Conservation (phyloP, 1,140 invertebrate genomes). For the Macrosteles quadrilineatus region DNA sequence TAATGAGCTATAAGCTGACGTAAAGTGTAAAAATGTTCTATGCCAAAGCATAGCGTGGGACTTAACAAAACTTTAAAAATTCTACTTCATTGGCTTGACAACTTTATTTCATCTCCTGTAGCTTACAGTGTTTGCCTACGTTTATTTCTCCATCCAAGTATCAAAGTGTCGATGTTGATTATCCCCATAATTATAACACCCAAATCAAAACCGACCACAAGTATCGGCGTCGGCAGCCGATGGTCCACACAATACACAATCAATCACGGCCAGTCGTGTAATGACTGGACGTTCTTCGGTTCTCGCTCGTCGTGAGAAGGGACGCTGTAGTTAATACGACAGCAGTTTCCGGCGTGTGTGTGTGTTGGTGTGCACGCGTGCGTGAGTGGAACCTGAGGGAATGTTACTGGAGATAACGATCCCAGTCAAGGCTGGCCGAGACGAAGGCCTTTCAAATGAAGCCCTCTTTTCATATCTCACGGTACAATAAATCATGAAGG, state of each 20-base stretch:
- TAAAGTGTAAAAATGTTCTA: too few species aligned
- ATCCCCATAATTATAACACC: too few species aligned
- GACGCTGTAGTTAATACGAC: conserved; percentile 4
- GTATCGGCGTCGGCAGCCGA: too few species aligned
- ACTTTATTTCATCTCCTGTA: too few species aligned
- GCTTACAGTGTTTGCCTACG: too few species aligned
- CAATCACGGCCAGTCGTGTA: not conserved
- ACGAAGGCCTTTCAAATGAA: conserved; percentile 14
- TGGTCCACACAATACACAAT: not conserved
- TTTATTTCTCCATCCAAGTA: too few species aligned
- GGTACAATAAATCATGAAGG: conserved; percentile 5
- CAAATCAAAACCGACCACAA: too few species aligned
- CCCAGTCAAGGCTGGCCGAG: not conserved
- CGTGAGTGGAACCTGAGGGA: not conserved
- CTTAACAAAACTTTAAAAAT: too few species aligned
- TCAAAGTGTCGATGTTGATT: too few species aligned
- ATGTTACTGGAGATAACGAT: not conserved
- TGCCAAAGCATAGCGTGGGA: too few species aligned
- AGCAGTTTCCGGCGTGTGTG: conserved; percentile 4
- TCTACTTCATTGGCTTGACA: too few species aligned
- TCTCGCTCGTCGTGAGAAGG: not conserved
- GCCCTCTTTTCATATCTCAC: conserved; percentile 16
- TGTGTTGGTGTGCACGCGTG: not conserved
- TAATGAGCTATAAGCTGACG: too few species aligned
- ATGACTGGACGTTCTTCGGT: not conserved